Evolutionary conservation across 2,888 invertebrate species (phyloP).

Genomic region (Athalia rosae): DNA sequence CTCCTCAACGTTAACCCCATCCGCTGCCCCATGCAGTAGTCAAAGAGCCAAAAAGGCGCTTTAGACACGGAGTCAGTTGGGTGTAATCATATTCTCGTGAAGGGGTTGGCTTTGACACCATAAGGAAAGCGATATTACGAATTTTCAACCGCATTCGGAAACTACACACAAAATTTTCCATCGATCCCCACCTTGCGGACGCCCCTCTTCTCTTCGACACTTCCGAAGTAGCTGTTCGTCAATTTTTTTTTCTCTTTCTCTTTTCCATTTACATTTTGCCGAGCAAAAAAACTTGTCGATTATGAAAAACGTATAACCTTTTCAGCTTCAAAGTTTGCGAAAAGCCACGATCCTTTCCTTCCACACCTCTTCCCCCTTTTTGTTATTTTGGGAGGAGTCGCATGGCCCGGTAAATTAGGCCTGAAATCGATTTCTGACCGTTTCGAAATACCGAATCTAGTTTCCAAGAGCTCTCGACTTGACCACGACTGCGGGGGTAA

Average conservation of each 20-base stretch:
- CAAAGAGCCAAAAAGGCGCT: constrained; percentile 35
- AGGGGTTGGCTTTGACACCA: constrained; percentile 60
- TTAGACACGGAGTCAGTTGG: constrained; percentile 64
- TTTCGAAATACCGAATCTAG: constrained; percentile 2
- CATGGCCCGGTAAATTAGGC: constrained; percentile 54
- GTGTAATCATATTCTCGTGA: constrained; percentile 54
- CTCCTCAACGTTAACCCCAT: not conserved
- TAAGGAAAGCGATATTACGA: constrained; percentile 62
- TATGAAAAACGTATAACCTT: not conserved
- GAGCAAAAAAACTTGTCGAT: not conserved
- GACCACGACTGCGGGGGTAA: constrained; percentile 28
- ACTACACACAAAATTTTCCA: constrained; percentile 49
- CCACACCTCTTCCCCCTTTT: not conserved
- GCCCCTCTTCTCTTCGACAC: constrained; percentile 13
- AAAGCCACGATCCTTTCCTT: not conserved
- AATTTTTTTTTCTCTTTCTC: not conserved
- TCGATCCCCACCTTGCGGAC: constrained; percentile 28
- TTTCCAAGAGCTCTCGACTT: constrained; percentile 48
- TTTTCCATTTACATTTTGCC: not conserved
- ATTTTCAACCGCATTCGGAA: constrained; percentile 10
- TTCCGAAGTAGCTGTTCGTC: not conserved
- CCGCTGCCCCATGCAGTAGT: constrained; percentile 36
- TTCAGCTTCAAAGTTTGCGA: constrained; percentile 21
- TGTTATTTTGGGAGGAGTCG: constrained; percentile 29
- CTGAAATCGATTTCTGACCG: constrained; percentile 60